Conservation (phyloP, 2,797 vertebrate genomes). For the Siniperca scherzeri region DNA sequence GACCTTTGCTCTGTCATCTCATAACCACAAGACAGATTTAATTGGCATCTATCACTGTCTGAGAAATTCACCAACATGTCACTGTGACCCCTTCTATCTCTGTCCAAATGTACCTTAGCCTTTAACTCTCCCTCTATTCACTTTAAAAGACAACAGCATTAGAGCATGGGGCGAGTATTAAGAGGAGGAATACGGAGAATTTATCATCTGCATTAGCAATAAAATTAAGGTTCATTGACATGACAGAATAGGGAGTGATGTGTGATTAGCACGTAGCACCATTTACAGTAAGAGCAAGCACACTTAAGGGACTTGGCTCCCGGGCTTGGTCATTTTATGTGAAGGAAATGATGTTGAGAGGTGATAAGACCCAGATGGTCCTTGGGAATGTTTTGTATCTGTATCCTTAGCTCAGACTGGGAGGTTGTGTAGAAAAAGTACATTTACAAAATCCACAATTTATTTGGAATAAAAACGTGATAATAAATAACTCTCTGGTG, state of each 20-base stretch:
- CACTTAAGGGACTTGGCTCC: constrained; percentile 63
- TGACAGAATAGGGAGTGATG: constrained; percentile 43
- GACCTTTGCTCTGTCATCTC: constrained; percentile 61
- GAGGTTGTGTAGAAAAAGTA: constrained; percentile 19
- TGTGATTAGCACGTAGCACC: constrained; percentile 69
- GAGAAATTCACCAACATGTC: constrained; percentile 39
- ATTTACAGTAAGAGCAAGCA: constrained; percentile 48
- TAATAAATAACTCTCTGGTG: constrained; percentile 22
- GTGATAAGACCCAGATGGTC: constrained; percentile 77
- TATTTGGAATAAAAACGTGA: constrained; percentile 15
- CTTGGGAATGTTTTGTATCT: constrained; percentile 62
- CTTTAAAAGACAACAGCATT: constrained; percentile 1
- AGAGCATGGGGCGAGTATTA: neutral
- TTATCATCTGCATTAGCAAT: constrained; percentile 8
- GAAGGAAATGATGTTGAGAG: constrained; percentile 73
- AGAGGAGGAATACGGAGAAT: constrained; percentile 1
- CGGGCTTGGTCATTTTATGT: constrained; percentile 50
- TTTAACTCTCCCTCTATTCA: constrained; percentile 26
- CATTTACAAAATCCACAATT: constrained; percentile 43
- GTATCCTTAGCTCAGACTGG: constrained; percentile 37
- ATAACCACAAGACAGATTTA: constrained; percentile 34
- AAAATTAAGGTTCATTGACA: constrained; percentile 19
- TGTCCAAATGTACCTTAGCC: constrained; percentile 38
- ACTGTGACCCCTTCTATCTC: constrained; percentile 29
- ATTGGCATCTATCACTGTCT: neutral